These are phyloP conservation scores for Nanger granti DNA, from an alignment of 2,113 vertebrate genomes.

Conservation along the genomic window DNA sequence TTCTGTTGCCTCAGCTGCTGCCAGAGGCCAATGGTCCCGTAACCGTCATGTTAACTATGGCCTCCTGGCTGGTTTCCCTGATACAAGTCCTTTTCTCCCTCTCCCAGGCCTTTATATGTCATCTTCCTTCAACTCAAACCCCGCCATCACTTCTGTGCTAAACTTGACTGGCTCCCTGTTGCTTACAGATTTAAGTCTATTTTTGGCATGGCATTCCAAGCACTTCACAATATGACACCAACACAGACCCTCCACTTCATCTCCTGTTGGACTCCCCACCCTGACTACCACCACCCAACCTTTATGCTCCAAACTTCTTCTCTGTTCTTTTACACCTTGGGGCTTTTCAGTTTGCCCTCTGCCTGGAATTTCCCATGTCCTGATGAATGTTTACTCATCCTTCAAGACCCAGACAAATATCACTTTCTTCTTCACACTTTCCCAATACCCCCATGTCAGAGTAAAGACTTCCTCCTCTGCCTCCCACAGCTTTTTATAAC, in stretches of 20 bases:
- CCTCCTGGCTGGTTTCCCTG: background rate
- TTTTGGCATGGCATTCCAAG: background rate
- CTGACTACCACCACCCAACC: background rate
- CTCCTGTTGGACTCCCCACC: background rate
- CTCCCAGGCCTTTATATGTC: background rate
- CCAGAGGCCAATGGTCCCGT: background rate
- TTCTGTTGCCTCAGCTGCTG: background rate
- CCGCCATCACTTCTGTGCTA: background rate
- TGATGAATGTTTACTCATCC: constrained; percentile 15
- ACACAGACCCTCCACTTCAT: background rate
- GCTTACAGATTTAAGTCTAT: background rate
- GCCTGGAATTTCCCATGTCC: background rate
- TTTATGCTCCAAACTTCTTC: background rate
- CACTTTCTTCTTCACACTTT: constrained; percentile 26
- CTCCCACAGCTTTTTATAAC: constrained; percentile 16
- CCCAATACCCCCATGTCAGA: constrained; percentile 6
- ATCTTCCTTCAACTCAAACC: constrained; percentile 13
- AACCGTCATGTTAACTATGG: background rate
- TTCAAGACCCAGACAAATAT: constrained; percentile 27
- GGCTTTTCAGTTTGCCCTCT: background rate
- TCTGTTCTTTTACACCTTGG: background rate
- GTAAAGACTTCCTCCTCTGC: constrained; percentile 16
- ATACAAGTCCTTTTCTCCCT: background rate
- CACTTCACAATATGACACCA: background rate
- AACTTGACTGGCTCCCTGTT: background rate